A percentile compares a stretch with the other conserved stretches of the same genome.
These are phyloP conservation scores for Drosophila obscura DNA, from an alignment of 1,140 invertebrate species.

Conservation along the genomic window DNA sequence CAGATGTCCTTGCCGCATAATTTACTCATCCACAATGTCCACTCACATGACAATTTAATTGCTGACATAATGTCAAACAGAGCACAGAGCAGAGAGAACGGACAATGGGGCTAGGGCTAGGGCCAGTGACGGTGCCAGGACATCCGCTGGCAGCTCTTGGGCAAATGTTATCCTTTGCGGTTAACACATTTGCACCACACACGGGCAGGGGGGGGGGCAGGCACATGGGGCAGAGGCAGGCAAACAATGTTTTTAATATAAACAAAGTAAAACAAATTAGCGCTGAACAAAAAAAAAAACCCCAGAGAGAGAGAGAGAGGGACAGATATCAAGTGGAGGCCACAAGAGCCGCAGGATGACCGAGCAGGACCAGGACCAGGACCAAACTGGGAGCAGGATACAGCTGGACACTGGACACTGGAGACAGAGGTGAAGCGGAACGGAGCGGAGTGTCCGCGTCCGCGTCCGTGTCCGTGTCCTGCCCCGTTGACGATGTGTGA, in stretches of 20 bases:
- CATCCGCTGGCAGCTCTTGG: conserved; percentile 42
- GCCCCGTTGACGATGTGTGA: conserved; percentile 49
- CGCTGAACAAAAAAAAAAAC: conserved; percentile 41
- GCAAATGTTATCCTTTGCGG: conserved; percentile 77
- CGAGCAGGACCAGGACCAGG: conserved; percentile 3
- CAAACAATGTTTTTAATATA: conserved; percentile 81
- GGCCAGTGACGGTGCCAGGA: conserved; percentile 19
- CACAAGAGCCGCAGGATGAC: background rate
- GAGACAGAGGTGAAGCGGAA: too few relatives aligned
- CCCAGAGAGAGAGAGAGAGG: background rate
- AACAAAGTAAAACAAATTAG: conserved; percentile 83
- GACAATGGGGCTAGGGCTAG: conserved; percentile 3
- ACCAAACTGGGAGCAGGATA: background rate
- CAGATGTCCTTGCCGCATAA: conserved; percentile 60
- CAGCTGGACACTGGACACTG: too few relatives aligned
- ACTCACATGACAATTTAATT: conserved; percentile 79
- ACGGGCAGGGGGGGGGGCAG: conserved; percentile 11
- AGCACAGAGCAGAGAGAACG: conserved; percentile 21
- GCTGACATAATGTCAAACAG: conserved; percentile 76
- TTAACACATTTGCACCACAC: conserved; percentile 68
- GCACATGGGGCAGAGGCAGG: conserved; percentile 35
- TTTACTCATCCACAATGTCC: conserved; percentile 58
- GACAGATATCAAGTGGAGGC: too few relatives aligned
- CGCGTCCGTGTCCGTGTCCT: too few relatives aligned
- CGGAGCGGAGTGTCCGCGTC: too few relatives aligned